Base-by-base conservation (phyloP, 2,888 invertebrate species). In the Dermolepida albohirtum region DNA sequence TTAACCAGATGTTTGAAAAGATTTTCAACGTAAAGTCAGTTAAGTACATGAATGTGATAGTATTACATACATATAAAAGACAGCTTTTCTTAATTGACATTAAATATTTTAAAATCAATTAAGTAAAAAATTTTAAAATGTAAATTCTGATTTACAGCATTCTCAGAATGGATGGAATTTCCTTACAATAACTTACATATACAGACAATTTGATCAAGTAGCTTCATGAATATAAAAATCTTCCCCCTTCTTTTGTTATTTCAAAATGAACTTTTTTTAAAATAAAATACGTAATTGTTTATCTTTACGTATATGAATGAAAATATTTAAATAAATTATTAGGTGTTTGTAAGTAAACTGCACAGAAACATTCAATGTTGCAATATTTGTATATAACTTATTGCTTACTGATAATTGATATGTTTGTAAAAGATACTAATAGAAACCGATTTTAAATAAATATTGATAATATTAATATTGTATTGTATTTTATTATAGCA, bases 141-240 rank as follows among this genome's bases (percentile, higher is more conserved):
- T 49, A 39, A 47, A 34, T 62, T 39, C 49, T 47, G 59, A 47
- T 27, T 62, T 49, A 49, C 43, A 62, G 34, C 59, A 34, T 47
- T 62, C 39, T 47, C 67, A 72, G 71, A 71, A 64, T 73, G 73
- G 73, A 73, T 71, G 73, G 73, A 73, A 69, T 73, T 70, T 55
- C 67, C 62, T 70, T 70, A 73, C 71, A 71, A 69, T 72, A 59
- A 72, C 68, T 59, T 72, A 72, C 72, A 70, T 68, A 43, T 71
- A 70, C 66, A 63, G 47, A 49, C 44, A 62, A 47, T 7, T 47
- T 62, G 59, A 62, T 62, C 59, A 34, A 43, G 39, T 62, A 62
- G 59, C 47, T 62, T 62, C 10, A 34, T 5, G 5, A 47, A 44
- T 16, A 49, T 47, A 16, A 29, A 17, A 34, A 34, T 6, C 34